These are phyloP conservation scores for Cyrtodaria siliqua DNA, from an alignment of 2,888 invertebrate genomes.

Conservation along the genomic window DNA sequence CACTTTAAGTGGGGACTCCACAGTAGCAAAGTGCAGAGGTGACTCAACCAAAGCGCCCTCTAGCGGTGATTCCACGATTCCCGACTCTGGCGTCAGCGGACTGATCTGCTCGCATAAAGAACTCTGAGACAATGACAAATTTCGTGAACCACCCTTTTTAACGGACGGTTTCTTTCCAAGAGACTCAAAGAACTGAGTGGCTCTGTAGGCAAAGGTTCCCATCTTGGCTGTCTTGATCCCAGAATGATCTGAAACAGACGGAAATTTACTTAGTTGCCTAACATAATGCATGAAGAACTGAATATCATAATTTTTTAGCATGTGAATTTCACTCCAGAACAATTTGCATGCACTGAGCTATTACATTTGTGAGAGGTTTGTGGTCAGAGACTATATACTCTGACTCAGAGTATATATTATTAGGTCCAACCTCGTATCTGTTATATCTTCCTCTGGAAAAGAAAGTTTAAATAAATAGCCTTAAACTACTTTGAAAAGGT, in stretches of 20 bases:
- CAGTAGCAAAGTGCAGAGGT: neutral
- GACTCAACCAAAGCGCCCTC: slow-evolving; percentile 21
- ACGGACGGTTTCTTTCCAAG: slow-evolving; percentile 73
- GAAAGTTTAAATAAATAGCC: too few species aligned
- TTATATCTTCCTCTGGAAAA: too few species aligned
- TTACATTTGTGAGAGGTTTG: too few species aligned
- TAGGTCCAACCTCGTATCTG: too few species aligned
- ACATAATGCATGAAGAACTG: too few species aligned
- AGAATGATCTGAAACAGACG: slow-evolving; percentile 39
- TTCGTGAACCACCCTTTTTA: slow-evolving; percentile 29
- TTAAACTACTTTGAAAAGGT: too few species aligned
- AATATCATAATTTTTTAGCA: too few species aligned
- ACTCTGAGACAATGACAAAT: slow-evolving; percentile 15
- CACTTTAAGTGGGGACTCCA: slow-evolving; percentile 30
- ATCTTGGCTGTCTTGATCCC: slow-evolving; percentile 71
- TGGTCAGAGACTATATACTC: too few species aligned
- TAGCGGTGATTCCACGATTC: slow-evolving; percentile 3
- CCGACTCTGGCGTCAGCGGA: slow-evolving; percentile 21
- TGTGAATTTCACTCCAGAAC: too few species aligned
- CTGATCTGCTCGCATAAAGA: slow-evolving; percentile 17
- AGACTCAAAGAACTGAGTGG: slow-evolving; percentile 79
- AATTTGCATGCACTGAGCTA: too few species aligned
- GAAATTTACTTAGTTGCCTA: too few species aligned
- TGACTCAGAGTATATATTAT: too few species aligned
- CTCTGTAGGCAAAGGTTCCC: slow-evolving; percentile 75